phyloP scores from a whole-genome alignment of 2,113 vertebrate genomes.

The Cathartes aura region DNA sequence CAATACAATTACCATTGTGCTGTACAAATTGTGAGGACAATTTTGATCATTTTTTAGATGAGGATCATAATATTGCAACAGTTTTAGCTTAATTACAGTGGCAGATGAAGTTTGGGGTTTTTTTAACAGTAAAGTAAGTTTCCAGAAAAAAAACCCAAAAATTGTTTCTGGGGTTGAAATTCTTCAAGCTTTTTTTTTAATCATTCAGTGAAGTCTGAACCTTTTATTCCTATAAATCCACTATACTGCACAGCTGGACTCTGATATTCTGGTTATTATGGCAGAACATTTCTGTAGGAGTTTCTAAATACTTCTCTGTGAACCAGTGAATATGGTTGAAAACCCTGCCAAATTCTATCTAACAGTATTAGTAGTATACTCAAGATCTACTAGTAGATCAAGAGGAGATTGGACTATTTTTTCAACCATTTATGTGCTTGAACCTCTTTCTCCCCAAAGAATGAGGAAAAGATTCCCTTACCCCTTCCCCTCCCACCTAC shows the following conservation, averaged over 20 bases:
- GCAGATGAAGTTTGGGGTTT: neutral
- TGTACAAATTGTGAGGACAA: neutral
- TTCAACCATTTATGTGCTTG: neutral
- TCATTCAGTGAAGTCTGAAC: neutral
- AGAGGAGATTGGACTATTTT: neutral
- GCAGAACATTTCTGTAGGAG: neutral
- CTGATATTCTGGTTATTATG: neutral
- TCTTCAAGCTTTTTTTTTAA: neutral
- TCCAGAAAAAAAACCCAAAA: neutral
- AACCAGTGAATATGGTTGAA: neutral
- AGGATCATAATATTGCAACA: neutral
- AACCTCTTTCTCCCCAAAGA: neutral
- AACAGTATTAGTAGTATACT: neutral
- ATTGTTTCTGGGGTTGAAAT: neutral
- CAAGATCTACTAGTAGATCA: neutral
- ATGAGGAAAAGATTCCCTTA: neutral
- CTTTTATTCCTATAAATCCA: neutral
- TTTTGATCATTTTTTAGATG: neutral
- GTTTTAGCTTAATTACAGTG: neutral
- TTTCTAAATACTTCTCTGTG: neutral
- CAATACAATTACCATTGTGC: neutral
- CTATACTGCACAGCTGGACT: neutral
- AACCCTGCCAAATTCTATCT: neutral
- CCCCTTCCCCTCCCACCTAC: neutral
- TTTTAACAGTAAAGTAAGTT: neutral